A percentile compares a stretch with the other conserved stretches of the same genome.
Conservation (phyloP, 1,140 invertebrate genomes). For the Matsumurasca onukii region DNA sequence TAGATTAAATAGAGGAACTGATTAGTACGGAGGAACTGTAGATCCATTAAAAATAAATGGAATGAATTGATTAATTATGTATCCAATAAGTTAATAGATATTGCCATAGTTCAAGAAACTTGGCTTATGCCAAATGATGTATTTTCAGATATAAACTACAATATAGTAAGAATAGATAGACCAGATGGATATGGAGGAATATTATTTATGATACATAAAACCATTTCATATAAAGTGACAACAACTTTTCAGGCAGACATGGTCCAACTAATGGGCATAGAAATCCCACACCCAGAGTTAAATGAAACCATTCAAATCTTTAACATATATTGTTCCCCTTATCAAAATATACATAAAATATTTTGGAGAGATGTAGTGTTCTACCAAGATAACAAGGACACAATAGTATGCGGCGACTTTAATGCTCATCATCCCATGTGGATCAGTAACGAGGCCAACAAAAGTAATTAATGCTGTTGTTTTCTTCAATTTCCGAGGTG, state of each 20-base stretch:
- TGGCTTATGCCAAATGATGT: background rate
- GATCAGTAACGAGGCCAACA: background rate
- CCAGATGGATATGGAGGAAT: constrained; percentile 2
- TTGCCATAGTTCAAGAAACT: constrained; percentile 2
- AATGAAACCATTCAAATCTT: background rate
- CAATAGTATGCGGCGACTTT: background rate
- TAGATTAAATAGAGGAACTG: too few species aligned
- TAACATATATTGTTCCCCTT: background rate
- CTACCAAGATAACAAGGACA: background rate
- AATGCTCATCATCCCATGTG: constrained; percentile 5
- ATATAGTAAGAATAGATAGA: background rate
- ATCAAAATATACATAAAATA: background rate
- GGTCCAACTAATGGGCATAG: background rate
- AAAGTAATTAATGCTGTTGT: too few species aligned
- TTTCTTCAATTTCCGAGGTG: too few species aligned
- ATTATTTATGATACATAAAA: background rate
- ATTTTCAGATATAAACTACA: background rate
- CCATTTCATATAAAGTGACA: background rate
- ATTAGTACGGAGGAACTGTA: constrained; percentile 8
- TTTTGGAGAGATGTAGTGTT: constrained; percentile 2
- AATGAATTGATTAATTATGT: background rate
- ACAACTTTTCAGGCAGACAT: background rate
- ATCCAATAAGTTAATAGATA: background rate
- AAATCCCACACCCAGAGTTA: background rate
- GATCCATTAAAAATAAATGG: constrained; percentile 14